Evolutionary conservation across 2,888 invertebrate species (phyloP).

Genomic region (Temnothorax ravouxi): DNA sequence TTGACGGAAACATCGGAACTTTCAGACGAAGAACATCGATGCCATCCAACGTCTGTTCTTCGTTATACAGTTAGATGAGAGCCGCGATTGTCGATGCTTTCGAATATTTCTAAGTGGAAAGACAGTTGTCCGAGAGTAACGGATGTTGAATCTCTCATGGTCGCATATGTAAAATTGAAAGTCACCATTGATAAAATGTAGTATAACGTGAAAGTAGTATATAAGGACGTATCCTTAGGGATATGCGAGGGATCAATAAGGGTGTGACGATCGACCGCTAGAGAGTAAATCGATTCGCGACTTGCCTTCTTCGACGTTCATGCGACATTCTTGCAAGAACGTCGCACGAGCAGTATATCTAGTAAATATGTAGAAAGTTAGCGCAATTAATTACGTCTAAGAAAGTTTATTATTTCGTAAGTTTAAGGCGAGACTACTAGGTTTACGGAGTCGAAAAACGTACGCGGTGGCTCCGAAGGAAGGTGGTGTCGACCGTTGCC

Average conservation of each 20-base stretch:
- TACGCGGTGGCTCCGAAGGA: conserved; percentile 26
- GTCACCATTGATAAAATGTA: conserved; percentile 10
- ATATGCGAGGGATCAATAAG: conserved; percentile 42
- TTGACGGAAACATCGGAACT: background rate
- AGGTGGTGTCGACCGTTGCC: conserved; percentile 20
- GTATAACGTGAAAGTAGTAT: conserved; percentile 28
- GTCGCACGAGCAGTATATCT: conserved; percentile 34
- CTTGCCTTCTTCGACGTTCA: conserved; percentile 33
- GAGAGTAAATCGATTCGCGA: conserved; percentile 1
- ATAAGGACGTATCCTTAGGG: conserved; percentile 24
- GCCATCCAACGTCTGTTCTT: background rate
- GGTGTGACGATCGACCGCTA: conserved; percentile 5
- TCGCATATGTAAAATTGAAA: background rate
- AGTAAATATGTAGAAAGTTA: conserved; percentile 40
- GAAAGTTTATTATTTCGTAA: conserved; percentile 42
- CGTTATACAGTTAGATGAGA: background rate
- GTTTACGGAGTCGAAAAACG: background rate
- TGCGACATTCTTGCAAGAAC: background rate
- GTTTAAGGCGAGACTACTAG: conserved; percentile 7
- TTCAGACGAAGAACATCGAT: background rate
- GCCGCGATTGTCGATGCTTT: background rate
- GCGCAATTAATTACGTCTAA: conserved; percentile 34
- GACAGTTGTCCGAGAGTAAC: background rate
- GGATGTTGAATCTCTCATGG: background rate
- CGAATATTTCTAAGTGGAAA: background rate